Percentiles rank a stretch among this genome's conserved stretches.
phyloP scores from a whole-genome alignment of 2,113 vertebrate species.

The Balaeniceps rex region DNA sequence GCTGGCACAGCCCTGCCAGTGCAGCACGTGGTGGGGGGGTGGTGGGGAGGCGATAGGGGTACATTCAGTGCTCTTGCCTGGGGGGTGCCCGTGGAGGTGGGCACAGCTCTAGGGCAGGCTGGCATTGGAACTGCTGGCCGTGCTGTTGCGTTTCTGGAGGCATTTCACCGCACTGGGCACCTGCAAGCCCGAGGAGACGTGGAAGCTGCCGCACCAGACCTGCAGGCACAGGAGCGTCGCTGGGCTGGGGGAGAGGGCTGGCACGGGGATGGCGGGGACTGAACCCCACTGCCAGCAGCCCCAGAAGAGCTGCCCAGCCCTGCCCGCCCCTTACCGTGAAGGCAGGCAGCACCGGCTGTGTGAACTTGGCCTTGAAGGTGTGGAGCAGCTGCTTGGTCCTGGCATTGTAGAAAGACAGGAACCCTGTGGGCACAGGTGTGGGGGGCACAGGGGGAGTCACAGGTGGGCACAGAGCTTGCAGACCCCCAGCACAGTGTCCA shows the following conservation, averaged over 20 bases:
- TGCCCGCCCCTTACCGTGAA: conserved; percentile 79
- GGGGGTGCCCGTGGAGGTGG: neutral
- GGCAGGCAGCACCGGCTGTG: conserved; percentile 88
- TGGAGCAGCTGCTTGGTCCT: conserved; percentile 89
- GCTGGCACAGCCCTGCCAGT: neutral
- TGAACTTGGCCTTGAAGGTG: conserved; percentile 90
- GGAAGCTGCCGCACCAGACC: conserved; percentile 97
- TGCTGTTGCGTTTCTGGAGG: conserved; percentile 89
- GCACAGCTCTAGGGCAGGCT: conserved; percentile 81
- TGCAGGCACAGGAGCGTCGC: neutral
- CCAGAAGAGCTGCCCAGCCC: neutral
- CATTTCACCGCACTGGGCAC: conserved; percentile 87
- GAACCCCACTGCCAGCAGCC: accelerated
- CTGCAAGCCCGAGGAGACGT: conserved; percentile 88
- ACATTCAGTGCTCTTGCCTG: conserved; percentile 4
- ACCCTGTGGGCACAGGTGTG: conserved; percentile 65
- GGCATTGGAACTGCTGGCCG: conserved; percentile 92
- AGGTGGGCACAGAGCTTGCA: neutral
- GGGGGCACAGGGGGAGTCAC: neutral
- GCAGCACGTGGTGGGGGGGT: neutral
- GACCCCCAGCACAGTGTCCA: accelerated
- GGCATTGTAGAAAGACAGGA: conserved; percentile 92
- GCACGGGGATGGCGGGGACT: accelerated
- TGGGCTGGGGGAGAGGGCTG: neutral
- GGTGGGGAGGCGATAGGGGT: neutral